These are phyloP conservation scores for Diplolepis rosae DNA, from an alignment of 2,888 invertebrate species.

Conservation along the genomic window DNA sequence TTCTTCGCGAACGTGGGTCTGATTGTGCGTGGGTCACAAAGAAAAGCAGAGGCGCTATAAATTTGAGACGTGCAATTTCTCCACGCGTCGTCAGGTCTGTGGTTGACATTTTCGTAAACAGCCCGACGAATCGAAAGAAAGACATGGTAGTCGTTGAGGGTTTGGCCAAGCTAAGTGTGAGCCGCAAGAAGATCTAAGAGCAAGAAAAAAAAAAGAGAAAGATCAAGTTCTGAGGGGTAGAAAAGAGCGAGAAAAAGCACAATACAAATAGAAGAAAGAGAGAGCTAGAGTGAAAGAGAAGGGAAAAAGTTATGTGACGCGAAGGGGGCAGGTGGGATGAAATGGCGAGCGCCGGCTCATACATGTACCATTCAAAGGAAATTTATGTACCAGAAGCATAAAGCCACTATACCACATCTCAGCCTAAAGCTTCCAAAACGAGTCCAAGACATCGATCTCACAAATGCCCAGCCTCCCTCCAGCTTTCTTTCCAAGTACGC, in stretches of 20 bases:
- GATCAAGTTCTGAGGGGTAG: background rate
- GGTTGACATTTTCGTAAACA: conserved; percentile 33
- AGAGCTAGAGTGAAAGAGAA: conserved; percentile 30
- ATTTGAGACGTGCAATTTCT: conserved; percentile 26
- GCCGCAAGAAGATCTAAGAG: conserved; percentile 1
- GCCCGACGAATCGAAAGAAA: conserved; percentile 12
- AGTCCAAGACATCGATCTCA: conserved; percentile 57
- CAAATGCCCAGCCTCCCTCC: conserved; percentile 41
- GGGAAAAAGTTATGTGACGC: conserved; percentile 49
- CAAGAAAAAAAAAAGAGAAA: conserved; percentile 3
- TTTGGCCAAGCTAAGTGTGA: background rate
- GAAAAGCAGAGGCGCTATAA: conserved; percentile 26
- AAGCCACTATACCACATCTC: conserved; percentile 54
- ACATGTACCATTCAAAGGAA: conserved; percentile 59
- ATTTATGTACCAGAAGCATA: conserved; percentile 67
- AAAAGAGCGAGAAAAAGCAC: conserved; percentile 8
- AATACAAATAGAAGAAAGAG: conserved; percentile 29
- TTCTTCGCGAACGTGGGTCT: conserved; percentile 13
- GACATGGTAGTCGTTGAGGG: background rate
- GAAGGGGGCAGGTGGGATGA: conserved; percentile 55
- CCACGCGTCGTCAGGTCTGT: conserved; percentile 28
- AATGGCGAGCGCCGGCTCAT: conserved; percentile 56
- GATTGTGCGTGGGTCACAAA: conserved; percentile 24
- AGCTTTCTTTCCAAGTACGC: background rate
- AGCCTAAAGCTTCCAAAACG: conserved; percentile 25